Evolutionary conservation across 2,113 vertebrate species (phyloP), one percentile per base, ranked within the genome.

Genomic region (Pelusios castaneus): DNA sequence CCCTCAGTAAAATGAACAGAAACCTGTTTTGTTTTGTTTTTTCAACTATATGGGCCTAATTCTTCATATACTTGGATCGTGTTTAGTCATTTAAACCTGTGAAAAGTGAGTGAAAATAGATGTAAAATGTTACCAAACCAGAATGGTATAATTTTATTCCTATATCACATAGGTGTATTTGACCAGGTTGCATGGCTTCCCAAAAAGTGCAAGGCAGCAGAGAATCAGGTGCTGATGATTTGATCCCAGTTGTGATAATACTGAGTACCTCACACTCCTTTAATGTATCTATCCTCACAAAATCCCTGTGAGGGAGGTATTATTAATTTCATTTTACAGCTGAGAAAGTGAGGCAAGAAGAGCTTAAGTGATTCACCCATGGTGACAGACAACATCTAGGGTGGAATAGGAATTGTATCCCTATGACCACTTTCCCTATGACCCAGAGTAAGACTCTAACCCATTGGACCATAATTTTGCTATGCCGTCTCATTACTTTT

Each of bases 71-170:
- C 43, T 58, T 29, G 58, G 60, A 27, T 41, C 54, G 31, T 70
- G 17, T 38, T n/a, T 70, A 38, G 10, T 60, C 19, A 55, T 60
- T 87, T 85, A 9, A 75, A 47, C 58, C 24, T 84, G 77, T 49
- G 19, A 2, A 70, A 29, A 84, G 21, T 2, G 1, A n/a, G 1
- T 13, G 56, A 80, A 87, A 55, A 55, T 8, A 51, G 0, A 3
- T n/a, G 27, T 38, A 73, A 54, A 0, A 60, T 45, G 31, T 17
- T 55, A 31, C 22, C 80, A 82, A 27, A 60, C 16, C 17, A 47
- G 56, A 29, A 60, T 60, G 29, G 10, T 47, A 34, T 38, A 8
- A 47, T 43, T 43, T 60, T 60, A 43, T 1, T 82, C 3, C 84
- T 77, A 54, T 13, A 56, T 58, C 80, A 21, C 13, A 31, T n/a